These are phyloP conservation scores for Ruditapes philippinarum DNA, from an alignment of 1,140 invertebrate genomes.

Conservation along the genomic window DNA sequence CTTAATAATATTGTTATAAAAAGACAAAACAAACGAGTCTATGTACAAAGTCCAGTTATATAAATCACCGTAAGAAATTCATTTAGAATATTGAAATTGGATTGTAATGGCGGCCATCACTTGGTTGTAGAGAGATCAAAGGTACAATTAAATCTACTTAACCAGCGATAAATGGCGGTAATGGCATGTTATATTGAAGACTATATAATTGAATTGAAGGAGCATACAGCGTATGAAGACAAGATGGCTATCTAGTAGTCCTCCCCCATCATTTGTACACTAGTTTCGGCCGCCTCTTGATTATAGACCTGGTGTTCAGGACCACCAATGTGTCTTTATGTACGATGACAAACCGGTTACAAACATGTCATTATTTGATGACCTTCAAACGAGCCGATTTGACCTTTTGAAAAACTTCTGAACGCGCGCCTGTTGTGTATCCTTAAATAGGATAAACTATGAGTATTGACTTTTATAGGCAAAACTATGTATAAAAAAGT, in stretches of 20 bases:
- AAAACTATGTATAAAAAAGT: no score
- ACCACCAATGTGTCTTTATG: conserved; percentile 45
- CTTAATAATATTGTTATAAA: no score
- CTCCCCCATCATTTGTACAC: conserved; percentile 60
- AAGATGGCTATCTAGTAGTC: conserved; percentile 55
- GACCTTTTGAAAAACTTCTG: conserved; percentile 28
- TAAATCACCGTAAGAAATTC: no score
- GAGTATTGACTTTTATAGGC: no score
- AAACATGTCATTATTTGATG: conserved; percentile 14
- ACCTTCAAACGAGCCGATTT: conserved; percentile 51
- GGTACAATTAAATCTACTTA: conserved; percentile 26
- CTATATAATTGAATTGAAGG: conserved; percentile 40
- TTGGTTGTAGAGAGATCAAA: conserved; percentile 33
- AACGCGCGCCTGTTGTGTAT: no score
- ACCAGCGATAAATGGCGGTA: conserved; percentile 44
- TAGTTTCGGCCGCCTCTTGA: conserved; percentile 25
- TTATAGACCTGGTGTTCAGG: conserved; percentile 8
- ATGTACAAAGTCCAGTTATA: no score
- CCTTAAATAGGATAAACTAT: no score
- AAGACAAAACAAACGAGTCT: no score
- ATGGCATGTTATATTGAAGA: conserved; percentile 10
- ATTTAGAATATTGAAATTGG: no score
- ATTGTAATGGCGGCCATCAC: conserved; percentile 4
- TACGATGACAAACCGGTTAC: not conserved
- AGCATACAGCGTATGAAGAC: conserved; percentile 43